Conservation (phyloP, 2,888 invertebrate species). For the Pseudanteris insignis region DNA sequence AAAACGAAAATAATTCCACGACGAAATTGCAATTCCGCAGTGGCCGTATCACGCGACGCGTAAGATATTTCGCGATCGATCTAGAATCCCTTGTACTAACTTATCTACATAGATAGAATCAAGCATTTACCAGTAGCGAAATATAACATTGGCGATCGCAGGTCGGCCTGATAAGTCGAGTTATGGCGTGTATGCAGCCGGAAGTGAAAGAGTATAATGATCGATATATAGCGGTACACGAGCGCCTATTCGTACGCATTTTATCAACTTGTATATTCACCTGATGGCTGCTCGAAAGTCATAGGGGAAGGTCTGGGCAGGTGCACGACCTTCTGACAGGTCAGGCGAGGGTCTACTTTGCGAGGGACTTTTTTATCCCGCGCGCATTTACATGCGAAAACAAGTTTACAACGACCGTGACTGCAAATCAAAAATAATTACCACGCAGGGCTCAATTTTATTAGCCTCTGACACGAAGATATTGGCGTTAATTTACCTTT, state of each 20-base stretch:
- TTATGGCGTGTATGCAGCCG: conserved; percentile 28
- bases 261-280: too few relatives aligned
- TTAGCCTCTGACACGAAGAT: background rate
- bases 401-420: conserved; percentile 16
- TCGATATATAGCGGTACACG: conserved; percentile 17
- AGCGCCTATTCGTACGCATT: conserved; percentile 1
- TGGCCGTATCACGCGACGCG: background rate
- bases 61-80: conserved; percentile 11
- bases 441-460: background rate
- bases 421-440: conserved; percentile 5
- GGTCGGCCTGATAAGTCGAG: conserved; percentile 7
- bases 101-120: conserved; percentile 42
- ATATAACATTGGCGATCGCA: conserved; percentile 22
- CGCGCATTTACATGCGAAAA: conserved; percentile 14
- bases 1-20: too few relatives aligned
- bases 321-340: conserved; percentile 38
- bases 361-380: conserved; percentile 12
- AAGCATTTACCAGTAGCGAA: conserved; percentile 27
- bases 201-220: conserved; percentile 34
- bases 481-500: background rate
- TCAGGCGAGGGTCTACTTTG: conserved; percentile 31
- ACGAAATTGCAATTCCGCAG: conserved; percentile 25
- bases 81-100: conserved; percentile 8
- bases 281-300: conserved; percentile 11
- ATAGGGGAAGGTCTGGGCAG: conserved; percentile 39